Evolutionary conservation across 2,888 invertebrate genomes (phyloP).

Genomic region (Ophion obscuratus): DNA sequence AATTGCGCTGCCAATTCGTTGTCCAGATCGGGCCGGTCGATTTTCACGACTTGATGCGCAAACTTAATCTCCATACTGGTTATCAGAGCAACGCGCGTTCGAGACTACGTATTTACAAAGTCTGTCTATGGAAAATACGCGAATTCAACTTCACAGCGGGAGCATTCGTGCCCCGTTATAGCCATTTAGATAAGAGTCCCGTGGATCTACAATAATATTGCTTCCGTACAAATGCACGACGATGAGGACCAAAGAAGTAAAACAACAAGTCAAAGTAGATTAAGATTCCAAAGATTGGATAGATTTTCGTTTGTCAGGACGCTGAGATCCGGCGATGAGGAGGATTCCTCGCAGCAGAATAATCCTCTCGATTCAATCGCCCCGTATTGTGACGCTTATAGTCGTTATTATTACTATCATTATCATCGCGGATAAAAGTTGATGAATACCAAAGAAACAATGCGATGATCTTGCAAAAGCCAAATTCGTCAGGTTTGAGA

Average conservation of each 20-base stretch:
- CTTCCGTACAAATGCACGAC: slow-evolving; percentile 23
- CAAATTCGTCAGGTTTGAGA: slow-evolving; percentile 35
- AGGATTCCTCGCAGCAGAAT: slow-evolving; percentile 18
- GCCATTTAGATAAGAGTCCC: slow-evolving; percentile 7
- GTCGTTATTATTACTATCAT: slow-evolving; percentile 23
- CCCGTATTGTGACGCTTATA: slow-evolving; percentile 7
- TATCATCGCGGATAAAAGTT: not conserved
- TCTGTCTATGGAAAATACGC: too few relatives aligned
- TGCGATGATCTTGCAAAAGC: slow-evolving; percentile 29
- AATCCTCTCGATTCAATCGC: slow-evolving; percentile 1
- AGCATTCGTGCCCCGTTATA: too few relatives aligned
- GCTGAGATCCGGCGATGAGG: not conserved
- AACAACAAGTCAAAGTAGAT: slow-evolving; percentile 47
- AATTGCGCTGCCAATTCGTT: too few relatives aligned
- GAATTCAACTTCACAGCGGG: too few relatives aligned
- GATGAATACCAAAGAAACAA: not conserved
- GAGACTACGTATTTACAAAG: too few relatives aligned
- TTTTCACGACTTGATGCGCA: too few relatives aligned
- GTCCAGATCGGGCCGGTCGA: too few relatives aligned
- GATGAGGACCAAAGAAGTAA: slow-evolving; percentile 58
- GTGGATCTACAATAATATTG: slow-evolving; percentile 15
- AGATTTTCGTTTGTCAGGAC: slow-evolving; percentile 6
- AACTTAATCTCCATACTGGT: too few relatives aligned
- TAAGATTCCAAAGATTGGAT: slow-evolving; percentile 37
- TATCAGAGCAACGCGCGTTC: too few relatives aligned